Evolutionary conservation across 2,888 invertebrate genomes (phyloP).

Genomic region (Tetranychus piercei): DNA sequence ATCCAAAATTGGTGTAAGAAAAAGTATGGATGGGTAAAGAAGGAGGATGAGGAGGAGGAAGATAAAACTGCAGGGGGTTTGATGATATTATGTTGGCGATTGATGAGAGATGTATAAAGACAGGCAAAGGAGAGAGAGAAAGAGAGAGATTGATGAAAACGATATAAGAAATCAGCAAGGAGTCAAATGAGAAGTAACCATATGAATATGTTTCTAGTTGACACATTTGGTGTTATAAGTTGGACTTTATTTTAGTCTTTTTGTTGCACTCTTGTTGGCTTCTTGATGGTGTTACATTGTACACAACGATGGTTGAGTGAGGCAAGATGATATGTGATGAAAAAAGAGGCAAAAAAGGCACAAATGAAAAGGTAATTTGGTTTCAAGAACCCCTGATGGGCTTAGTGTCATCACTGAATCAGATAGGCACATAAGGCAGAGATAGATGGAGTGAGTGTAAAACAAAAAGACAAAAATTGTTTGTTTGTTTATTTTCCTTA

Average conservation of each 20-base stretch:
- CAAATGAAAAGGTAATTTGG: background rate
- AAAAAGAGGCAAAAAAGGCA: background rate
- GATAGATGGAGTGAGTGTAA: background rate
- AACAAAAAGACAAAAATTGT: background rate
- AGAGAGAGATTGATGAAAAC: background rate
- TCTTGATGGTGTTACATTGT: no score
- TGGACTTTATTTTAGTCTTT: background rate
- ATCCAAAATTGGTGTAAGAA: background rate
- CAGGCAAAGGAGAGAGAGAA: background rate
- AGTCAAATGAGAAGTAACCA: background rate
- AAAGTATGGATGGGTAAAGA: background rate
- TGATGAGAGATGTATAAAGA: background rate
- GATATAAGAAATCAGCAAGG: background rate
- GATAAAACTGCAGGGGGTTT: background rate
- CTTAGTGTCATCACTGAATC: background rate
- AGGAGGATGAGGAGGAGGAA: background rate
- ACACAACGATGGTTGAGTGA: no score
- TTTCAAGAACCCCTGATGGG: background rate
- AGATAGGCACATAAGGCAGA: background rate
- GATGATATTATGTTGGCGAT: background rate
- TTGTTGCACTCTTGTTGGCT: no score
- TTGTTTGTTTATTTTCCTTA: background rate
- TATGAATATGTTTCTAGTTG: background rate
- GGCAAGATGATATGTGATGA: no score
- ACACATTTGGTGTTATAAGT: background rate